Percentiles rank a stretch among this genome's conserved stretches.
phyloP scores from a whole-genome alignment of 53 echinoderm and acorn worm genomes.

The Hippasteria phrygiana region DNA sequence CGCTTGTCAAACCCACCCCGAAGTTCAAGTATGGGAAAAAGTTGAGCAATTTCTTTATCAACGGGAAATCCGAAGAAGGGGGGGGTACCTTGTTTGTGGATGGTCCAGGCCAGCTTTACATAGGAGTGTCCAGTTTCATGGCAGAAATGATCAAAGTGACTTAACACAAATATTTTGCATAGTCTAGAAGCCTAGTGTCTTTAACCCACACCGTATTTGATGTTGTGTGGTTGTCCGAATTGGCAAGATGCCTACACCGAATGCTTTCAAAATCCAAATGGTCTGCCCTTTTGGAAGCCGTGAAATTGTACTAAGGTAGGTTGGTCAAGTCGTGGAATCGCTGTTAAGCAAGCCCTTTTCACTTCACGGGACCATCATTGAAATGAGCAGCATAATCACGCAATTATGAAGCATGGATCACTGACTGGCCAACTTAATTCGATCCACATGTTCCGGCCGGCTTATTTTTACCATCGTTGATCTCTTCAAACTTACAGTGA shows the following conservation, averaged over 20 bases:
- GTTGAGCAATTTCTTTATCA: constrained; percentile 25
- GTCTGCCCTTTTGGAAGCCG: background rate
- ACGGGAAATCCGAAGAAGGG: background rate
- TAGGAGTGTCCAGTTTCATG: background rate
- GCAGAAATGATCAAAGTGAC: constrained; percentile 1
- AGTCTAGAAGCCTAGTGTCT: background rate
- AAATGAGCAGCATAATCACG: constrained; percentile 20
- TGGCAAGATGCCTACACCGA: background rate
- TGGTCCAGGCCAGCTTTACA: background rate
- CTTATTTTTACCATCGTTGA: background rate
- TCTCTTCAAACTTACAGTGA: background rate
- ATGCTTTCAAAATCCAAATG: background rate
- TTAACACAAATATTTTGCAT: constrained; percentile 4
- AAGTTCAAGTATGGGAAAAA: constrained; percentile 34
- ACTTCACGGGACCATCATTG: background rate
- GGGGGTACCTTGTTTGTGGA: background rate
- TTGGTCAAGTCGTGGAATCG: background rate
- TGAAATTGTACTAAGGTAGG: background rate
- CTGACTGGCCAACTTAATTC: background rate
- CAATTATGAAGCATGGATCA: constrained; percentile 13
- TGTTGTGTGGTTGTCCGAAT: background rate
- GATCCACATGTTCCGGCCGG: constrained; percentile 28
- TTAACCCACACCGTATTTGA: background rate
- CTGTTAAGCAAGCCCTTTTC: background rate
- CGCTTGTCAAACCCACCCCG: background rate